phyloP scores from a whole-genome alignment of 64 coral and sea anemone species.

The Actinia tenebrosa region DNA sequence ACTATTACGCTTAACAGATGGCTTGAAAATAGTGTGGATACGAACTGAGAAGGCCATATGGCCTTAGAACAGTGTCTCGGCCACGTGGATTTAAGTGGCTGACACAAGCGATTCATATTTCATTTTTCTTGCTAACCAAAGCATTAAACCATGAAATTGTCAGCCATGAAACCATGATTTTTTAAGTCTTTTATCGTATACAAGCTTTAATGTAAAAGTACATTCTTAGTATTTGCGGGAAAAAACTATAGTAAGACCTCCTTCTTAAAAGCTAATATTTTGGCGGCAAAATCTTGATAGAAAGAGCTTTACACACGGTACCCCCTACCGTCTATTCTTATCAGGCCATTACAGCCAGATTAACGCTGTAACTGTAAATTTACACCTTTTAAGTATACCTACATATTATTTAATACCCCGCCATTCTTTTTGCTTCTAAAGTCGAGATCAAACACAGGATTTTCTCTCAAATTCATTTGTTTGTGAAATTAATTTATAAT shows the following conservation, averaged over 20 bases:
- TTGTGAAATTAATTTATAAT: not conserved
- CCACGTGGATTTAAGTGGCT: constrained; percentile 29
- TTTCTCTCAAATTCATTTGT: not conserved
- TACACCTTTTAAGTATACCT: not conserved
- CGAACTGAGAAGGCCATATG: constrained; percentile 22
- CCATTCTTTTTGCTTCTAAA: not conserved
- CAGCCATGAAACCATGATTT: not conserved
- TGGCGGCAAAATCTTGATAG: constrained; percentile 1
- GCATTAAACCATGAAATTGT: constrained; percentile 30
- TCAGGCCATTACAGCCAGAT: constrained; percentile 16
- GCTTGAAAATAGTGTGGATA: not conserved
- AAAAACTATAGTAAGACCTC: not conserved
- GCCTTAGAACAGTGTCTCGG: constrained; percentile 1
- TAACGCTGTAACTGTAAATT: constrained; percentile 12
- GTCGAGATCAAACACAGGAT: not conserved
- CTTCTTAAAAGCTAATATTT: not conserved
- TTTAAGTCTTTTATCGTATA: not conserved
- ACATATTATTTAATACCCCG: not conserved
- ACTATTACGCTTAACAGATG: constrained; percentile 19
- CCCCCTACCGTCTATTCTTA: constrained; percentile 12
- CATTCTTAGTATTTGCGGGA: not conserved
- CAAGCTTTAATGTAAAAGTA: not conserved
- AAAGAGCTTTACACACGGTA: not conserved
- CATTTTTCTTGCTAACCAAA: constrained; percentile 12
- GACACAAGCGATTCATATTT: constrained; percentile 1